Base-by-base conservation (phyloP, 2,888 invertebrate species). In the Eupithecia tripunctaria region DNA sequence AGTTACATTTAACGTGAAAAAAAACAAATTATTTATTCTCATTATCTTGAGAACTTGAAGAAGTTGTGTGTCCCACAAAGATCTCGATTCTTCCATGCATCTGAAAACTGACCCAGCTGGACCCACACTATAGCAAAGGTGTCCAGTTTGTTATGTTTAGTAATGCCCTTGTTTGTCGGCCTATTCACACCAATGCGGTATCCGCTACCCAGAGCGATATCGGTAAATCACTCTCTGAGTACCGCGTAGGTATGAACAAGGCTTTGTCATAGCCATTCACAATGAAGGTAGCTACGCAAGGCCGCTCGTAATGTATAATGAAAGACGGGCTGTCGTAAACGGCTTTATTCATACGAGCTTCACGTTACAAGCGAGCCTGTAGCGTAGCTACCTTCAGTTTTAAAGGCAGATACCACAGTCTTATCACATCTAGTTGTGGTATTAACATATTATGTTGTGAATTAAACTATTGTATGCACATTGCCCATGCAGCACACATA, bases 401-500 rank as follows among this genome's bases (percentile, higher is more conserved):
- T 4, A 4, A 32, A 6, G 32, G 32, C 32, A 32, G 3, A 32
- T 32, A 32, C 5, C 2, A 0, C 5, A 29, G 38, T 38, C 7
- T 0, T 21, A 51, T 12, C 12, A 51, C 21, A 51, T 21, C 21
- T 21, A 12, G 21, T 21, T 21, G 12, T 51, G 12, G 8, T 21
- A 32, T 36, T 36, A 10, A 63, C 6, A n/a, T n/a, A n/a, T 3
- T n/a, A 36, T 32, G 29, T 32, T 29, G 4, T 36, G 10, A 64
- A 64, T 38, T 3, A 15, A 64, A 36, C 21, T 41, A n/a, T 38
- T 64, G 41, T 64, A 21, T 38, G 36, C 21, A 82, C 36, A 36
- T 36, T 38, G 38, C 14, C 1, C 91, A 93, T 66, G 93, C 94
- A 94, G 94, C 92, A 88, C 90, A 73, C 92, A 94, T 83, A 91